phyloP scores from a whole-genome alignment of 2,888 invertebrate genomes.

The Leucania comma region DNA sequence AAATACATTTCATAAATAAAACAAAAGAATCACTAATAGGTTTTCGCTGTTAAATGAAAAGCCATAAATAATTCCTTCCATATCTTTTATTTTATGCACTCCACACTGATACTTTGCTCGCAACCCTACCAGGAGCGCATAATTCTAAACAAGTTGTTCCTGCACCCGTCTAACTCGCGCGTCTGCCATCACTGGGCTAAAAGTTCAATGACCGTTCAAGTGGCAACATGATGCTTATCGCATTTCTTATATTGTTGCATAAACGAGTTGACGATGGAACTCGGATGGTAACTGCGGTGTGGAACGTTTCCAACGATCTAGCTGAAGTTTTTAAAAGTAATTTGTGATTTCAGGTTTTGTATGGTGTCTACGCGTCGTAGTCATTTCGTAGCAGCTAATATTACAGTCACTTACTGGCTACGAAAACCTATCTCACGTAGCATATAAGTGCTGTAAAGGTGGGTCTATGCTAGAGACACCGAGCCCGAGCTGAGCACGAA shows the following conservation, averaged over 20 bases:
- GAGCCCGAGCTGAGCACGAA: too few species aligned
- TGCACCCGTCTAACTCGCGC: conserved; percentile 66
- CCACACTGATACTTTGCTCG: conserved; percentile 43
- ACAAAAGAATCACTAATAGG: not conserved
- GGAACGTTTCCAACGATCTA: conserved; percentile 27
- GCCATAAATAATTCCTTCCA: not conserved
- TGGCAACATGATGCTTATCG: conserved; percentile 71
- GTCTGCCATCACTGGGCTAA: conserved; percentile 78
- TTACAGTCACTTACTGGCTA: not conserved
- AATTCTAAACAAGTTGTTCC: conserved; percentile 75
- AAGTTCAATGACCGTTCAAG: conserved; percentile 76
- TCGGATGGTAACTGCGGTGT: conserved; percentile 28
- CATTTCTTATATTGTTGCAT: conserved; percentile 63
- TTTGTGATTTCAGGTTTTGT: conserved; percentile 11
- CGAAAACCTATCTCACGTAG: conserved; percentile 11
- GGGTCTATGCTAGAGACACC: too few species aligned
- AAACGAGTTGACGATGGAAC: conserved; percentile 43
- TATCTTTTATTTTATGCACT: conserved; percentile 45
- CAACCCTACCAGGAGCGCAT: conserved; percentile 77
- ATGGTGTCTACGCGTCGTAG: conserved; percentile 25
- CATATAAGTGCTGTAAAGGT: not conserved
- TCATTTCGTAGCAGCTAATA: conserved; percentile 35
- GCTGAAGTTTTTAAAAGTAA: not conserved
- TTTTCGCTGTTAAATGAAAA: not conserved
- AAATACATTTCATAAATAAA: too few species aligned